Percentiles rank a stretch among this genome's conserved stretches.
Evolutionary conservation across 2,797 vertebrate species (phyloP).

Genomic region (Poeciliopsis gracilis): DNA sequence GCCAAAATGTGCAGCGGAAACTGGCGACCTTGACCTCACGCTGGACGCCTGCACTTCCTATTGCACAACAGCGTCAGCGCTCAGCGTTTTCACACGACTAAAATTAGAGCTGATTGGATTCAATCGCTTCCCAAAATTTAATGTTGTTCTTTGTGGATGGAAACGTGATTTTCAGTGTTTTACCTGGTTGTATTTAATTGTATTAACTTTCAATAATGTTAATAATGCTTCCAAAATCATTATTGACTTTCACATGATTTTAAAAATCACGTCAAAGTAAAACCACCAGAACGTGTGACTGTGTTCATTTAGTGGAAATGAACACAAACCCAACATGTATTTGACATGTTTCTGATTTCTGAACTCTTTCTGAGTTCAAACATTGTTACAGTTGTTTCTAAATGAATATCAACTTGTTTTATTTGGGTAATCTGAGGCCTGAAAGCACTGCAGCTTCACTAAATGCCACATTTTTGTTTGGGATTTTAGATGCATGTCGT

Average conservation of each 20-base stretch:
- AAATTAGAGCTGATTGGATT: not conserved
- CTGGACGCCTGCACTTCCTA: not conserved
- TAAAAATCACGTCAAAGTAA: too few relatives aligned
- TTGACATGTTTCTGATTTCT: not conserved
- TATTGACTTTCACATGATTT: too few relatives aligned
- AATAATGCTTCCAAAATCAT: not conserved
- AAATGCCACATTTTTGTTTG: too few relatives aligned
- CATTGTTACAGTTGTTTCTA: too few relatives aligned
- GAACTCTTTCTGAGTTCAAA: too few relatives aligned
- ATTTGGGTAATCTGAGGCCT: too few relatives aligned
- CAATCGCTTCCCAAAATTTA: not conserved
- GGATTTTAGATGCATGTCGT: too few relatives aligned
- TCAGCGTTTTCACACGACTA: not conserved
- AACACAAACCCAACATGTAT: not conserved
- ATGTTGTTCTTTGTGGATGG: not conserved
- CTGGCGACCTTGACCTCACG: not conserved
- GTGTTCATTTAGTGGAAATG: not conserved
- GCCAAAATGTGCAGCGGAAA: not conserved
- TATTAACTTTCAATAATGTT: too few relatives aligned
- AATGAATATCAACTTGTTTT: too few relatives aligned
- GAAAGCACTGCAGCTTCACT: too few relatives aligned
- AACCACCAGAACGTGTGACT: too few relatives aligned
- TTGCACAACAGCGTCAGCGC: not conserved
- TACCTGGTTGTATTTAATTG: not conserved
- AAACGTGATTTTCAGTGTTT: not conserved